Evolutionary conservation across 2,113 vertebrate genomes (phyloP).

Genomic region (Pelecanus crispus): DNA sequence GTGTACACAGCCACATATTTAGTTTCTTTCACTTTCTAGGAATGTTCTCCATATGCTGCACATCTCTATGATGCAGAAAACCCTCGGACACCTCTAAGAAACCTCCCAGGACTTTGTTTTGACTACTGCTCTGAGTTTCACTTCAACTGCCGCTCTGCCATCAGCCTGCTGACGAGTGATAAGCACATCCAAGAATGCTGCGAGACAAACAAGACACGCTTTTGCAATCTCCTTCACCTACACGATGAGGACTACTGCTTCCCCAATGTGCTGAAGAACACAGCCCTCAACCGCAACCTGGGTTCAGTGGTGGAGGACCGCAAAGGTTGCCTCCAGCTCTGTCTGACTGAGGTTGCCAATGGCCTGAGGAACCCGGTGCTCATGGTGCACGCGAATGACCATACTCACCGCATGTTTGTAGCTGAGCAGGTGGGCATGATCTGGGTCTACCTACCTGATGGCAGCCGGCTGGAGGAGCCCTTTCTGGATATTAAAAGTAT

Average conservation of each 20-base stretch:
- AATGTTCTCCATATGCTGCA: constrained; percentile 84
- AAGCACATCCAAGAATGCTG: constrained; percentile 51
- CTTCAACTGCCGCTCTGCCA: constrained; percentile 66
- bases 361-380: constrained; percentile 79
- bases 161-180: constrained; percentile 70
- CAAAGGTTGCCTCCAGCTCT: constrained; percentile 80
- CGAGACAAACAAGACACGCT: constrained; percentile 35
- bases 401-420: constrained; percentile 78
- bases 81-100: constrained; percentile 72
- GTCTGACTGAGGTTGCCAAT: constrained; percentile 79
- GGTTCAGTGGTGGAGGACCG: constrained; percentile 67
- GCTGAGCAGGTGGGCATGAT: constrained; percentile 82
- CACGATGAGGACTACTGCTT: constrained; percentile 84
- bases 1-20: not conserved
- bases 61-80: constrained; percentile 84
- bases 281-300: constrained; percentile 69
- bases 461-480: constrained; percentile 77
- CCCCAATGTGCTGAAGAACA: constrained; percentile 73
- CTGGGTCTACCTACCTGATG: constrained; percentile 79
- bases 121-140: constrained; percentile 78
- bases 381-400: constrained; percentile 76
- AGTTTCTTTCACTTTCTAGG: constrained; percentile 60
- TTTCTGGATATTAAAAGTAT: constrained; percentile 80
- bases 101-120: constrained; percentile 80
- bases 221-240: constrained; percentile 77